A percentile compares a stretch with the other conserved stretches of the same genome.
These are phyloP conservation scores for Oreortyx pictus DNA, from an alignment of 2,797 vertebrate genomes.

Conservation along the genomic window DNA sequence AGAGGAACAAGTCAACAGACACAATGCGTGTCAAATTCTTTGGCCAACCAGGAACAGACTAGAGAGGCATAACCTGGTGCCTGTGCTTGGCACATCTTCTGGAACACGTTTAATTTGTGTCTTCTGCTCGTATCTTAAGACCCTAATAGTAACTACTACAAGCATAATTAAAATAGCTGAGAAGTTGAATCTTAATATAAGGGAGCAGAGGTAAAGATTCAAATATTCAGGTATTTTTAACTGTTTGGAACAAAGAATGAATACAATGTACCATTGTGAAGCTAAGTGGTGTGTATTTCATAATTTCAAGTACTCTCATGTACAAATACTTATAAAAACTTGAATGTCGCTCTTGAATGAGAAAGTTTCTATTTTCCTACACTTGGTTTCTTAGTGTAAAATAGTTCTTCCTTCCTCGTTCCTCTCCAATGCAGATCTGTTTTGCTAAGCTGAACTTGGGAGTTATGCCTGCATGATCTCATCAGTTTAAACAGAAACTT, in stretches of 20 bases:
- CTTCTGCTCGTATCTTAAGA: background rate
- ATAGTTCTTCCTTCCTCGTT: background rate
- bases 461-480: background rate
- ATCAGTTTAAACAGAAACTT: background rate
- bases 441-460: background rate
- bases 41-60: background rate
- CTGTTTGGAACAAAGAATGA: background rate
- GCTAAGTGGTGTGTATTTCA: background rate
- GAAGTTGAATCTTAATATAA: background rate
- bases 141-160: background rate
- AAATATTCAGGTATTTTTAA: background rate
- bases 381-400: background rate
- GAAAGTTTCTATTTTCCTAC: background rate
- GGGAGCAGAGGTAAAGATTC: background rate
- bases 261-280: background rate
- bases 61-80: background rate
- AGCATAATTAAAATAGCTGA: background rate
- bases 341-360: background rate
- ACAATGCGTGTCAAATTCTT: accelerated
- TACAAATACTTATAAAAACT: background rate
- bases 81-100: background rate
- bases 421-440: background rate
- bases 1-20: background rate
- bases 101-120: background rate
- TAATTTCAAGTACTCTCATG: background rate